Evolutionary conservation across 2,113 vertebrate genomes (phyloP).

Genomic region (Notothenia rossii): DNA sequence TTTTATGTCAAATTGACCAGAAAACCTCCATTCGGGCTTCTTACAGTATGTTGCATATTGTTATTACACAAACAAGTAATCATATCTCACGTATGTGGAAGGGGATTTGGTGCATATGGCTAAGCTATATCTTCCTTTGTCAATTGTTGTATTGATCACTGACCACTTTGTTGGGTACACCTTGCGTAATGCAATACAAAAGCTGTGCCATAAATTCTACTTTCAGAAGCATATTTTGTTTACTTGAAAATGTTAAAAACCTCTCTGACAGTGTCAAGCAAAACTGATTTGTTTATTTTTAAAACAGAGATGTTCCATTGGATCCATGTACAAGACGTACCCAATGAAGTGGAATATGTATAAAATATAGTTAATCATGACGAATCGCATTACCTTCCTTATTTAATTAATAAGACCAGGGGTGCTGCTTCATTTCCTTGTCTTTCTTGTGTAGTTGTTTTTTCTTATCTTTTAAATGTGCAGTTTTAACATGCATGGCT

Average conservation of each 20-base stretch:
- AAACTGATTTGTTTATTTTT: too few relatives aligned
- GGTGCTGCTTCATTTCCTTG: background rate
- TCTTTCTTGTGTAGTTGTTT: background rate
- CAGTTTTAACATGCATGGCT: background rate
- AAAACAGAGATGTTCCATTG: too few relatives aligned
- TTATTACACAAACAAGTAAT: background rate
- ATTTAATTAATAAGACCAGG: background rate
- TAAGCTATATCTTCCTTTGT: background rate
- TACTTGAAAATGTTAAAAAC: too few relatives aligned
- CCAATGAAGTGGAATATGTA: background rate
- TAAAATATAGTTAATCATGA: background rate
- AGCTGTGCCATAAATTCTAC: too few relatives aligned
- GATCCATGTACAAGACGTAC: too few relatives aligned
- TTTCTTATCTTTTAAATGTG: background rate
- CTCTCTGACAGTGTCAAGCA: too few relatives aligned
- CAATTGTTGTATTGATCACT: background rate
- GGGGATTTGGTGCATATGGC: background rate
- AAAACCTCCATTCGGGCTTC: background rate
- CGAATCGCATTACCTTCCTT: background rate
- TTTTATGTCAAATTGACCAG: background rate
- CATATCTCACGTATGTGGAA: slow-evolving; percentile 6
- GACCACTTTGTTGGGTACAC: too few relatives aligned
- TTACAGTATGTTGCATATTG: background rate
- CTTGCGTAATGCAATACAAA: too few relatives aligned
- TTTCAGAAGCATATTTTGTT: too few relatives aligned